Evolutionary conservation across 2,113 vertebrate species (phyloP).

Genomic region (Oreochromis spilurus): DNA sequence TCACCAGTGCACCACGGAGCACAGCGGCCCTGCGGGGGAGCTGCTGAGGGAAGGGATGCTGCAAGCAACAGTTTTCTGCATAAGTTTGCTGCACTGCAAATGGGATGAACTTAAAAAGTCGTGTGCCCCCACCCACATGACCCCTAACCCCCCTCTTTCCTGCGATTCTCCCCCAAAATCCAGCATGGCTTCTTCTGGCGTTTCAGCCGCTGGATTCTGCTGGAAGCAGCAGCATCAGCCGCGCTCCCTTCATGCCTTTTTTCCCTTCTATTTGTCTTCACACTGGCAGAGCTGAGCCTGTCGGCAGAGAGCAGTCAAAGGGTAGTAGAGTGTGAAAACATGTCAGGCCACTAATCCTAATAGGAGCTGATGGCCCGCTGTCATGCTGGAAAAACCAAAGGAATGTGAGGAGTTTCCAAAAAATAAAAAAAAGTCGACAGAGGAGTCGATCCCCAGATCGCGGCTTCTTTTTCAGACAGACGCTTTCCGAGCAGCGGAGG

Average conservation of each 20-base stretch:
- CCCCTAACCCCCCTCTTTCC: not conserved
- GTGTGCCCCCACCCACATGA: not conserved
- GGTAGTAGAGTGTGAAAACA: constrained; percentile 63
- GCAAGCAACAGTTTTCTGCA: not conserved
- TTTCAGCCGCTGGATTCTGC: not conserved
- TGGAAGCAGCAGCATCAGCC: not conserved
- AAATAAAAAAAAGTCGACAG: not conserved
- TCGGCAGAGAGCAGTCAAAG: constrained; percentile 37
- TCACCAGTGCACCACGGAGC: not conserved
- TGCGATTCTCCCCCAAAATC: not conserved
- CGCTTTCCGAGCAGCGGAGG: constrained; percentile 24
- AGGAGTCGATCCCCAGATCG: constrained; percentile 46
- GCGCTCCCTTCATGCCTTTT: not conserved
- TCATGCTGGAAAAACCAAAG: constrained; percentile 65
- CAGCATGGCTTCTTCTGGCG: constrained; percentile 34
- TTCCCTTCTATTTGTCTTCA: not conserved
- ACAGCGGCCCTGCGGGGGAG: not conserved
- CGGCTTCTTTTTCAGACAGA: constrained; percentile 46
- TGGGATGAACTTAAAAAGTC: not conserved
- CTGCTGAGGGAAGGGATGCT: not conserved
- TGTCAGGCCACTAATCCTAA: constrained; percentile 69
- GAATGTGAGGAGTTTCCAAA: constrained; percentile 45
- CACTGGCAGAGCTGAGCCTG: constrained; percentile 31
- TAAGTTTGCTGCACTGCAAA: constrained; percentile 14
- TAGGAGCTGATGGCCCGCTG: constrained; percentile 64